These are phyloP conservation scores for Lophochroa leadbeateri DNA, from an alignment of 2,113 vertebrate genomes.

Conservation along the genomic window DNA sequence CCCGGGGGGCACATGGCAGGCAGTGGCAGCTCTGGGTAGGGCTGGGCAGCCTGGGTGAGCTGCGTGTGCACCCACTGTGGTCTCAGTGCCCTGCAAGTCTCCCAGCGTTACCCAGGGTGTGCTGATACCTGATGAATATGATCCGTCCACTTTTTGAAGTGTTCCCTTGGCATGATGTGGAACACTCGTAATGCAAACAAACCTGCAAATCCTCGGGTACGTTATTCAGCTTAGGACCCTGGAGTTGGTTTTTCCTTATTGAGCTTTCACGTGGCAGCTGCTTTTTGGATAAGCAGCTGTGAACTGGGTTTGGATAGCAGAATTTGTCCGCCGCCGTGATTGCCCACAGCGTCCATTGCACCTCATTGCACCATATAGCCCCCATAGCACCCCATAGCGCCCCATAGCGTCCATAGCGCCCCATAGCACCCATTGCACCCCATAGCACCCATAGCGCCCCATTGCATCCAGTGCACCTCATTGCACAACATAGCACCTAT, in stretches of 20 bases:
- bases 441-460: no score
- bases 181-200: background rate
- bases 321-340: accelerated
- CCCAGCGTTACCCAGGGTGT: background rate
- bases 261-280: background rate
- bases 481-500: no score
- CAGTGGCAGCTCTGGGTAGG: background rate
- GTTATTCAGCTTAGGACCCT: background rate
- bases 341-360: no score
- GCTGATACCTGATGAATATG: background rate
- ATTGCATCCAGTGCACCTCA: no score
- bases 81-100: background rate
- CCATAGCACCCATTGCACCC: no score
- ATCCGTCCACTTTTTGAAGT: background rate
- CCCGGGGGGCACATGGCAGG: background rate
- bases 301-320: background rate
- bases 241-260: background rate
- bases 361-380: no score
- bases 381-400: no score
- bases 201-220: background rate
- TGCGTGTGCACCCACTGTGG: accelerated
- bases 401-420: no score
- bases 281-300: background rate
- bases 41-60: background rate
- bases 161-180: background rate